Base-by-base conservation (phyloP, 2,113 vertebrate genomes). In the Dipodomys ordii region DNA sequence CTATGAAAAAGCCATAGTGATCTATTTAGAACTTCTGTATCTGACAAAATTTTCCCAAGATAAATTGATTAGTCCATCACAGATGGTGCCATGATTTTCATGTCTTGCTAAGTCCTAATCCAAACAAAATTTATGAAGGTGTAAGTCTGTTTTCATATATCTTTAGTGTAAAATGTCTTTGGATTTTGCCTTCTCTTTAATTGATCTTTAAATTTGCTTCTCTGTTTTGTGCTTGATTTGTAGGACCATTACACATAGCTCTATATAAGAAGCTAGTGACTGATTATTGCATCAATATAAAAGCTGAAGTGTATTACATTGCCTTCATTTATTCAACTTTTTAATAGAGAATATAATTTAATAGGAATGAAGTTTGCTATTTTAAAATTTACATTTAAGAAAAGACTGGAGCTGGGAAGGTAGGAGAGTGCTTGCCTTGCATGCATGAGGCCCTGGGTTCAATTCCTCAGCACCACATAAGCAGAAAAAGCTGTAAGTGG, bases 81-180 rank as follows among this genome's bases (percentile, higher is more conserved):
- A 20, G 49, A 27, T 71, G 7, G 15, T 6, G 71, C 71, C 10
- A n/a, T 3, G 1, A 23, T 87, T 90, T n/a, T 87, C 13, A 69
- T 27, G 0, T 74, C 19, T 32, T 57, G 27, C 18, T 85, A 71
- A 78, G 15, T 6, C 39, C 46, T 77, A 84, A 46, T 64, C 12
- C 62, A 65, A 69, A 28, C 12, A 95, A 78, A 18, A 85, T 12
- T 49, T 92, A 4, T 72, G 15, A 74, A 79, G 0, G 15, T 71
- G 1, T 20, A 23, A 83, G 2, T 16, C 2, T 76, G 1, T 84
- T 91, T 87, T 69, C 25, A 62, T 78, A 88, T 67, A 4, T 1
- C 64, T 88, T 76, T 86, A 7, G 49, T 79, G 86, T 39, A 91
- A 90, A 88, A 89, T 53, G 2, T 65, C 20, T 28, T 93, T 90